Percentiles rank a stretch among this genome's conserved stretches.
Evolutionary conservation across 2,797 vertebrate genomes (phyloP).

Genomic region (Scleropages formosus): DNA sequence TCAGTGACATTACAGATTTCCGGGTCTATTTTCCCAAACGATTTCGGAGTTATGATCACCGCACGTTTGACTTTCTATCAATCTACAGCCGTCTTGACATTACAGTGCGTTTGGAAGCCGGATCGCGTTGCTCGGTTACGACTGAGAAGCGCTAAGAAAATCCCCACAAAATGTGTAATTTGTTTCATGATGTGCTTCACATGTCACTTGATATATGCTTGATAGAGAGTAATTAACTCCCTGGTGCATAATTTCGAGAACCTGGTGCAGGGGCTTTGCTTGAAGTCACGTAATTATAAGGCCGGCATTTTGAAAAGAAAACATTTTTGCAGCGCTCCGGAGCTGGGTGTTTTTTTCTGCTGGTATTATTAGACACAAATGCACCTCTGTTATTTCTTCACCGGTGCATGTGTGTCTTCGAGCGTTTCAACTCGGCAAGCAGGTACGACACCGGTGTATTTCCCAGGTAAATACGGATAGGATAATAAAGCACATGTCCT

Average conservation of each 20-base stretch:
- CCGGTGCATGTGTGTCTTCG: conserved; percentile 49
- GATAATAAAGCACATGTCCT: conserved; percentile 49
- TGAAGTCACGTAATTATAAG: conserved; percentile 1
- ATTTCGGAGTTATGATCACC: too few species aligned
- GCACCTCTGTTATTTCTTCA: conserved; percentile 47
- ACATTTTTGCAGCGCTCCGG: neutral
- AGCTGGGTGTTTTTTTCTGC: conserved; percentile 10
- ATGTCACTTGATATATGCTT: neutral
- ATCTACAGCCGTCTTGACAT: too few species aligned
- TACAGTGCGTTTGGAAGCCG: too few species aligned
- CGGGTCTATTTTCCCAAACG: too few species aligned
- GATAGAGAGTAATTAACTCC: neutral
- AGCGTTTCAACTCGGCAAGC: conserved; percentile 54
- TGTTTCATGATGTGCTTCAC: neutral
- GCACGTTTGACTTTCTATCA: too few species aligned
- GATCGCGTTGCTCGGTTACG: neutral
- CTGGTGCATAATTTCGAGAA: neutral
- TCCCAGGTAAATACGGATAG: conserved; percentile 34
- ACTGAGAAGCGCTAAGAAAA: conserved; percentile 12
- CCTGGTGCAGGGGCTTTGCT: neutral
- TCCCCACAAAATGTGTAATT: neutral
- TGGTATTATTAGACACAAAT: conserved; percentile 48
- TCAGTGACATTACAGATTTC: too few species aligned
- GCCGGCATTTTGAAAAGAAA: neutral
- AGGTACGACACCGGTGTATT: conserved; percentile 50